phyloP scores from a whole-genome alignment of 2,797 vertebrate genomes.

The Vireo griseus region DNA sequence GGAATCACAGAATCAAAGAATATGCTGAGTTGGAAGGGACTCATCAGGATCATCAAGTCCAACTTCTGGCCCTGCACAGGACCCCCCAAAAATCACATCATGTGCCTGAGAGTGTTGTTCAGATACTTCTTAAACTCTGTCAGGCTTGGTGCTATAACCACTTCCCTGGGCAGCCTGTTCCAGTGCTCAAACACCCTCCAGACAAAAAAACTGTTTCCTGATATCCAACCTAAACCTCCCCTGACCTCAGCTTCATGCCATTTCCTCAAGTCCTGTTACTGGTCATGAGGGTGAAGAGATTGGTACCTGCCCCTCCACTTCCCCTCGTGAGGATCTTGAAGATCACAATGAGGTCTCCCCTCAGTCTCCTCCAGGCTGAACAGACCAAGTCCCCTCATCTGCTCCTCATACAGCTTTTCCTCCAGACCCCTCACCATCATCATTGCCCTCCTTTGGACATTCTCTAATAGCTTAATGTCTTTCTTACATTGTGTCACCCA shows the following conservation, averaged over 20 bases:
- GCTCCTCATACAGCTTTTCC: fast-evolving
- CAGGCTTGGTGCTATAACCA: neutral
- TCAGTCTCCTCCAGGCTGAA: neutral
- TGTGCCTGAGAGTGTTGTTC: neutral
- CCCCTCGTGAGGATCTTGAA: no score
- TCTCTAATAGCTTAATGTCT: fast-evolving
- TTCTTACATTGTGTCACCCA: fast-evolving
- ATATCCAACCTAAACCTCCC: neutral
- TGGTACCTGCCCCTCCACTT: neutral
- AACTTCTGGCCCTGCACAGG: neutral
- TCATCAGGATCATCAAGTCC: neutral
- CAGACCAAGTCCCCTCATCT: neutral
- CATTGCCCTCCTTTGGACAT: fast-evolving
- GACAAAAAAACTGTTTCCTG: neutral
- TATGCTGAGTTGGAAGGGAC: neutral
- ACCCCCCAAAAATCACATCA: neutral
- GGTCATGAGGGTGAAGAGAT: neutral
- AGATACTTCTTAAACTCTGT: neutral
- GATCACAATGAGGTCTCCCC: fast-evolving
- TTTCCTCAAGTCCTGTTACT: neutral
- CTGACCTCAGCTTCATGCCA: fast-evolving
- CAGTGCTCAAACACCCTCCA: fast-evolving
- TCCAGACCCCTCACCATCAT: neutral
- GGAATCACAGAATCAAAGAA: neutral
- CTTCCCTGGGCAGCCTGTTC: neutral